Base-by-base conservation (phyloP, 2,888 invertebrate genomes). In the Bombyx huttoni region DNA sequence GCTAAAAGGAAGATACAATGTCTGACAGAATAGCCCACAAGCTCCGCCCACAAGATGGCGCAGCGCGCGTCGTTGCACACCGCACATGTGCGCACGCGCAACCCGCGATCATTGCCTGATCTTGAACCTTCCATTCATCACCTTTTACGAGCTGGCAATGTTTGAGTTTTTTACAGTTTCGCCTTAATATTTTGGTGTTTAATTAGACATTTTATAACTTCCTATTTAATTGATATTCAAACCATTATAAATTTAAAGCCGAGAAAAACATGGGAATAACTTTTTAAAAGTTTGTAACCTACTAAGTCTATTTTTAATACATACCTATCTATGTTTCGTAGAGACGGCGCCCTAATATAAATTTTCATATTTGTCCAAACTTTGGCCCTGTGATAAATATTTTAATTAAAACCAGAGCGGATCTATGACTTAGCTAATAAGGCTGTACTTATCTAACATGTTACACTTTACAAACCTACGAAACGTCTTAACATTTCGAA, bases 1-100 rank as follows among this genome's bases (percentile, higher is more conserved):
- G 59, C 58, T 58, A 65, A 72, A 72, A 75, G 69, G 68, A 72
- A 75, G 68, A 73, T 62, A 63, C 58, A 58, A 58, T 58, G 56
- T 53, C 58, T 61, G 61, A 59, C 56, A 61, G 53, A 57, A 53
- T 62, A 57, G 52, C 52, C 46, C 14, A 48, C 54, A 59, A 67
- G 68, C 83, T 58, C 81, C 85, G 80, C 85, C 85, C 61, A 77
- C 81, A 84, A 85, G 58, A 85, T 85, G 85, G 85, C 85, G 83
- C 67, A 56, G 58, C 52, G 85, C 85, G 83, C 67, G 57, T 59
- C 52, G 53, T 47, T 47, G 34, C 47, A 46, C 52, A 52, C 51
- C 48, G 51, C 47, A 53, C 63, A 59, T 60, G 55, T 35, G 58
- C 59, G 56, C 57, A 47, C 13, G 53, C 52, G 57, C 57, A 51